phyloP scores from a whole-genome alignment of 2,888 invertebrate genomes.

The Cloeon dipterum region DNA sequence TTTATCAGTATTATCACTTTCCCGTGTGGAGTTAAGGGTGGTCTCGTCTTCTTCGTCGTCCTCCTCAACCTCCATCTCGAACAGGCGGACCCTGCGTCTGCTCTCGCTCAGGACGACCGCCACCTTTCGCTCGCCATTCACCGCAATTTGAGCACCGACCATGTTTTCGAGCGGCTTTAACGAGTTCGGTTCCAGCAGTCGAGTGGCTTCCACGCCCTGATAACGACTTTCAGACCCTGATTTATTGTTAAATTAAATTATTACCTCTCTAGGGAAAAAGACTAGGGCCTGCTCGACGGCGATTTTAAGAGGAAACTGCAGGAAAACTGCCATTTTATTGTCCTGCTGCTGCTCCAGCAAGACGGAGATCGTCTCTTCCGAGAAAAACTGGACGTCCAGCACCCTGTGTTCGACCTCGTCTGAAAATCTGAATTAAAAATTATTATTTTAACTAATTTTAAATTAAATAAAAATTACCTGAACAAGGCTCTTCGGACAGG shows the following conservation, averaged over 20 bases:
- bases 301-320: conserved; percentile 25
- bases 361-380: conserved; percentile 43
- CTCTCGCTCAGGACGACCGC: conserved; percentile 65
- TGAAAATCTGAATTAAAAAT: background rate
- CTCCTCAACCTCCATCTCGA: conserved; percentile 84
- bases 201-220: conserved; percentile 11
- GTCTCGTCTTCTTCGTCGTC: conserved; percentile 65
- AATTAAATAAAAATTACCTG: background rate
- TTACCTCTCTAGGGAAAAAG: conserved; percentile 11
- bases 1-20: conserved; percentile 1
- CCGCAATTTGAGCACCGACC: conserved; percentile 45
- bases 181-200: conserved; percentile 2
- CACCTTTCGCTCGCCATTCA: conserved; percentile 65
- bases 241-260: conserved; percentile 13
- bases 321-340: conserved; percentile 22
- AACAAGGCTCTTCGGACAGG: background rate
- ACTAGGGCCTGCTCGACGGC: conserved; percentile 18
- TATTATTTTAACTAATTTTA: background rate
- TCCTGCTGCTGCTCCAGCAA: conserved; percentile 30
- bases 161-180: conserved; percentile 38
- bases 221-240: too few species aligned
- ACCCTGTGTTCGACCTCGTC: conserved; percentile 16
- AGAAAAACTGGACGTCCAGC: conserved; percentile 55
- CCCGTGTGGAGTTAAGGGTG: conserved; percentile 3
- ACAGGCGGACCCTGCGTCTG: conserved; percentile 55